Evolutionary conservation across 1,140 invertebrate species (phyloP).

Genomic region (Ceratina japonica): DNA sequence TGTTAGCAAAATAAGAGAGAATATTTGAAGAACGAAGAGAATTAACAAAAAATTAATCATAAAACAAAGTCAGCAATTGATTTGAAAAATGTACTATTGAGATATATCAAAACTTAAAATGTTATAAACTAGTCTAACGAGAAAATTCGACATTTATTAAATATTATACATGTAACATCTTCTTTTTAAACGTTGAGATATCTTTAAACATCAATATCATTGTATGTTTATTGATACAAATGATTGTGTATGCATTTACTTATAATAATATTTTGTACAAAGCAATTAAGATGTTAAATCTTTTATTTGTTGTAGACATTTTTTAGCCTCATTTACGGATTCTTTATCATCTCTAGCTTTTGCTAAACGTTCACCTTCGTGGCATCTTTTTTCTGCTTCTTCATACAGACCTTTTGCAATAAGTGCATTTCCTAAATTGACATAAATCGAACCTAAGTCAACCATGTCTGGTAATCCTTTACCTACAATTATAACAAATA

Average conservation of each 20-base stretch:
- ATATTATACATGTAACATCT: conserved; percentile 10
- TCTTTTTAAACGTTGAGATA: not conserved
- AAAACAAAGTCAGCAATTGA: not conserved
- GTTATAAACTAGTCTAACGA: conserved; percentile 10
- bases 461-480: conserved; percentile 82
- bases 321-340: conserved; percentile 83
- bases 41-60: not conserved
- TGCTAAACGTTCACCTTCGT: conserved; percentile 85
- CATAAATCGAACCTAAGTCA: conserved; percentile 87
- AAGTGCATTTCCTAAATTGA: conserved; percentile 91
- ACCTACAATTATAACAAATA: conserved; percentile 63
- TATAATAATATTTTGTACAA: not conserved
- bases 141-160: not conserved
- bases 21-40: not conserved
- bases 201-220: not conserved
- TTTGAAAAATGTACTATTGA: not conserved
- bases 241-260: conserved; percentile 7
- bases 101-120: not conserved
- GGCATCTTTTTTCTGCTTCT: conserved; percentile 87
- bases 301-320: conserved; percentile 85
- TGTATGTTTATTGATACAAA: conserved; percentile 7
- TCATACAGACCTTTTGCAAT: conserved; percentile 85
- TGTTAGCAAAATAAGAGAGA: conserved; percentile 1
- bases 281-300: conserved; percentile 61
- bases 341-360: conserved; percentile 83